Evolutionary conservation across 2,797 vertebrate species (phyloP), one percentile per base, ranked within the genome.

Genomic region (Catharus ustulatus): DNA sequence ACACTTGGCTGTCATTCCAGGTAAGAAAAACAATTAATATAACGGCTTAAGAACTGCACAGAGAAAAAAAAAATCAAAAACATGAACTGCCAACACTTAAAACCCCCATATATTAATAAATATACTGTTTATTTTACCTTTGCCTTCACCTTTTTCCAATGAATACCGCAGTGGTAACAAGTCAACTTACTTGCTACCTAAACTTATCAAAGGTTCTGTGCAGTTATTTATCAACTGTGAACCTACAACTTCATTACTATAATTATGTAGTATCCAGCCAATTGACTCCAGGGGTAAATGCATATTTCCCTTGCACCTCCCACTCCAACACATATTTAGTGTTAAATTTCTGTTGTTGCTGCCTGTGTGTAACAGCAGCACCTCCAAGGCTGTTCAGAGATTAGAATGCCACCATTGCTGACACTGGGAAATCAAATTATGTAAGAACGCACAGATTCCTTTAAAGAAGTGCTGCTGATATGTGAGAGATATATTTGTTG

Each of bases 21-120:
- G 92, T 77, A 97, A 95, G 83, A 96, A 96, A 96, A 96, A 72
- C 76, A 96, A 95, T 96, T 94, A 94, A 96, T 82, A 48, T 71
- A 95, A 90, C 27, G 72, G 51, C 55, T 94, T 89, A 78, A 95
- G 84, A 96, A 91, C 68, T 29, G 38, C 55, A 67, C 4, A 63
- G 30, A 54, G 43, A 89, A 89, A 64, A 95, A 64, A 95, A 75
- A n/a, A 4, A 14, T 40, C 24, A 86, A 78, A 90, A 90, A 89
- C 30, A 57, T 20, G 52, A 93, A 27, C n/a, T 71, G 46, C 23
- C 55, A 79, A 58, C 55, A 83, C 21, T 62, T 61, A 36, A 69
- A 73, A 15, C 2, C 2, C 2, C 4, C 10, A 68, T 42, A 45
- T 12, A 45, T 71, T 58, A 68, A 69, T 54, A 93, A 84, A 76